Evolutionary conservation across 2,797 vertebrate species (phyloP).

Genomic region (Cyprinodon diabolis): DNA sequence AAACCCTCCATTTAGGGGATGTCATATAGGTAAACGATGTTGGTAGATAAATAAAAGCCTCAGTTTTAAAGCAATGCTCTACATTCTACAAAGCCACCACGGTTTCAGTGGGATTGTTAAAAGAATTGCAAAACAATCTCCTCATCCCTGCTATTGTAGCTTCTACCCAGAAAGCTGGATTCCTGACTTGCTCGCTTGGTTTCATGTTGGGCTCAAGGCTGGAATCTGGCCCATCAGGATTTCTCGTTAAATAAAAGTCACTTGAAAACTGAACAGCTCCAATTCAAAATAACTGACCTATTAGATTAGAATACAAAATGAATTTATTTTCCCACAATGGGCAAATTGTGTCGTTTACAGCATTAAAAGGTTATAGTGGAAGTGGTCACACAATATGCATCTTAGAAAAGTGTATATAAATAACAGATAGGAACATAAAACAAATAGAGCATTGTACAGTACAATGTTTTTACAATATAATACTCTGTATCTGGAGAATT

Average conservation of each 20-base stretch:
- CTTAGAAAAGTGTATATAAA: too few species aligned
- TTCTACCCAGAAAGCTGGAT: slow-evolving; percentile 59
- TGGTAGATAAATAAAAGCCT: slow-evolving; percentile 40
- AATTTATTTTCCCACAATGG: too few species aligned
- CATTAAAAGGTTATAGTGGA: too few species aligned
- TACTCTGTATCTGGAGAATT: too few species aligned
- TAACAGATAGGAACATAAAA: too few species aligned
- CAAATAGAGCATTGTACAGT: too few species aligned
- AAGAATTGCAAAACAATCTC: slow-evolving; percentile 52
- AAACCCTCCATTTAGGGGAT: not conserved
- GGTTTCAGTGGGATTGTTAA: slow-evolving; percentile 54
- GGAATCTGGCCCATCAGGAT: slow-evolving; percentile 75
- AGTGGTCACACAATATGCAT: too few species aligned
- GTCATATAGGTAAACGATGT: slow-evolving; percentile 13
- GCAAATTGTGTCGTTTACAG: too few species aligned
- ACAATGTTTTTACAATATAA: too few species aligned
- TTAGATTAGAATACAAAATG: not conserved
- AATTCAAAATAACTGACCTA: not conserved
- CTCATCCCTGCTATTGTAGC: slow-evolving; percentile 54
- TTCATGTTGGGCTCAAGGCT: slow-evolving; percentile 47
- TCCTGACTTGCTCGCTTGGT: slow-evolving; percentile 53
- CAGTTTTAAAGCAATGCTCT: slow-evolving; percentile 45
- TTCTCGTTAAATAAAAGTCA: slow-evolving; percentile 28
- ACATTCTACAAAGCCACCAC: slow-evolving; percentile 23
- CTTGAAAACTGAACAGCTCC: not conserved